These are phyloP conservation scores for Plecturocebus donacophilus DNA, from an alignment of 2,113 vertebrate genomes.

Conservation along the genomic window DNA sequence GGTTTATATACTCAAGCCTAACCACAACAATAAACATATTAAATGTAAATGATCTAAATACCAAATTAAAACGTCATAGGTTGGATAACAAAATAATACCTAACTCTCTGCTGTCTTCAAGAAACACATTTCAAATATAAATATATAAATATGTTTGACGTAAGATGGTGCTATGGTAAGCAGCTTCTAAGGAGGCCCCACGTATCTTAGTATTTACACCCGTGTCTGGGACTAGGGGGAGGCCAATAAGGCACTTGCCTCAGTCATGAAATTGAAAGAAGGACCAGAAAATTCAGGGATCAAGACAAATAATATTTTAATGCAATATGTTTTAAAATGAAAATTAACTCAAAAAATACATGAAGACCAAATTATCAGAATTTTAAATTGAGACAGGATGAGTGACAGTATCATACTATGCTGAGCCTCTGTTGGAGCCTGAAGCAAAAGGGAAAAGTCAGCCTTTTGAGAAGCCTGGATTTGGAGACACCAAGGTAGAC, in stretches of 20 bases:
- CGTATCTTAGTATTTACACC: fast-evolving
- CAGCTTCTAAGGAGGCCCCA: not conserved
- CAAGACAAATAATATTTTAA: not conserved
- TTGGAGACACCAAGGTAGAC: not conserved
- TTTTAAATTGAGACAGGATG: not conserved
- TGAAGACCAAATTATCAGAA: not conserved
- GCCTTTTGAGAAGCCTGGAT: not conserved
- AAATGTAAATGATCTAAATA: not conserved
- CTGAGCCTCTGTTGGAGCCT: not conserved
- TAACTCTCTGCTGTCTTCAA: not conserved
- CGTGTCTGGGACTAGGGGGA: not conserved
- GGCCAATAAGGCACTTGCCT: not conserved
- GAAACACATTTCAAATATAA: not conserved
- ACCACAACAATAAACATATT: not conserved
- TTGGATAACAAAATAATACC: not conserved
- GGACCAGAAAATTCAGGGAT: not conserved
- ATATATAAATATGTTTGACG: not conserved
- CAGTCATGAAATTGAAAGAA: not conserved
- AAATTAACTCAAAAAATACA: not conserved
- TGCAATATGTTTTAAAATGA: not conserved
- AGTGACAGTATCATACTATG: not conserved
- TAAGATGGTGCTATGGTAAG: not conserved
- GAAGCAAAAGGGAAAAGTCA: not conserved
- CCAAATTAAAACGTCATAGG: not conserved
- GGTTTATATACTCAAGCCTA: not conserved